A percentile compares a stretch with the other conserved stretches of the same genome.
Conservation (phyloP, 2,888 invertebrate genomes). For the Eremobia ochroleuca region DNA sequence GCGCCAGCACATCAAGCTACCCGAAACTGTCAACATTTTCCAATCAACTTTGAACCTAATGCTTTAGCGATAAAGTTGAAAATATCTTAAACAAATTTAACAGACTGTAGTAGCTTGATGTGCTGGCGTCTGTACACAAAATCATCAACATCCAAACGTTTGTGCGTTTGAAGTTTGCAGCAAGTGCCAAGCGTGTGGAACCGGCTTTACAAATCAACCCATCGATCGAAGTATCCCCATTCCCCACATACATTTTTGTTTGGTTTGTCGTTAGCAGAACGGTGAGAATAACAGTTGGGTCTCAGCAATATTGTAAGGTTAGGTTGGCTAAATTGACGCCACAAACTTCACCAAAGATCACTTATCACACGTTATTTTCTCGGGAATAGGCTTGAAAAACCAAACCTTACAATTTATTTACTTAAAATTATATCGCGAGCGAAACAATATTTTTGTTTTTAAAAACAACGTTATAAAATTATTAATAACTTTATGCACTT, state of each 20-base stretch:
- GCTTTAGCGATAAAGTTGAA: no score
- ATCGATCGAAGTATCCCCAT: background rate
- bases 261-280: background rate
- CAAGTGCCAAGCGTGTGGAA: background rate
- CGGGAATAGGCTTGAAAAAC: background rate
- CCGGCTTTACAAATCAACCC: background rate
- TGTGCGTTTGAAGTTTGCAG: background rate
- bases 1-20: no score
- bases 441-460: background rate
- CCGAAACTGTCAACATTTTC: no score
- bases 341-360: slow-evolving; percentile 10
- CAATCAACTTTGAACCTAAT: no score
- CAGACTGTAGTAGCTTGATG: no score
- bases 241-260: background rate
- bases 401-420: background rate
- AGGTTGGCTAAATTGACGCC: slow-evolving; percentile 49
- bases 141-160: background rate
- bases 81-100: no score
- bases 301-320: background rate
- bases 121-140: no score
- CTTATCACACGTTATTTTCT: background rate
- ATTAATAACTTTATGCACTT: slow-evolving; percentile 17
- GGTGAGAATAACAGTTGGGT: slow-evolving; percentile 46
- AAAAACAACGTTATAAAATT: background rate
- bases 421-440: background rate